phyloP scores from a whole-genome alignment of 2,888 invertebrate species.

The Aleiodes leptofemur region DNA sequence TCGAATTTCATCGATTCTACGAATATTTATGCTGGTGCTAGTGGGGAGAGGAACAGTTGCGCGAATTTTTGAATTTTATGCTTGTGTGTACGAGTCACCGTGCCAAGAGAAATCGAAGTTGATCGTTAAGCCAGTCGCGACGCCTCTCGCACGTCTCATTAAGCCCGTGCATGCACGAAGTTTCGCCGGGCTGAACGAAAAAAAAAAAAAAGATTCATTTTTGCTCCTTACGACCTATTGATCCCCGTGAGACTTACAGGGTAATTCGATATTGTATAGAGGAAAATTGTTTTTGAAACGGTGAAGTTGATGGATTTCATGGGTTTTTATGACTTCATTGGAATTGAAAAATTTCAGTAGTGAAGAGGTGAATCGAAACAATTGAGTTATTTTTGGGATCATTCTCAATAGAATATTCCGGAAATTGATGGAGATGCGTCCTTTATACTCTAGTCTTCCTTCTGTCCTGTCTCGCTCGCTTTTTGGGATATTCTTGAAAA shows the following conservation, averaged over 20 bases:
- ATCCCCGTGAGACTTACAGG: no score
- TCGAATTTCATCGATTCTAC: neutral
- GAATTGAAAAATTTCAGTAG: neutral
- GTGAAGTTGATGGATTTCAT: neutral
- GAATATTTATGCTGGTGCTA: neutral
- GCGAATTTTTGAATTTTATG: neutral
- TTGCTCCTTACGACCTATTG: neutral
- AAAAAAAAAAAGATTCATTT: neutral
- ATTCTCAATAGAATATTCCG: neutral
- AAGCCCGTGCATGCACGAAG: constrained; percentile 68
- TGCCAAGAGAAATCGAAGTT: constrained; percentile 73
- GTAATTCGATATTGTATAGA: no score
- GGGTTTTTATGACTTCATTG: no score
- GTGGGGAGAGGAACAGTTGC: constrained; percentile 3
- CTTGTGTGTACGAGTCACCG: constrained; percentile 58
- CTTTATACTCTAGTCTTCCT: neutral
- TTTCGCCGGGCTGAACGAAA: constrained; percentile 9
- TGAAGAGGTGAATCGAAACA: neutral
- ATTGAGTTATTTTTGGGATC: neutral
- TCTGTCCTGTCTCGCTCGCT: no score
- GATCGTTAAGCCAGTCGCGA: constrained; percentile 72
- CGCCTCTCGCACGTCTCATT: constrained; percentile 64
- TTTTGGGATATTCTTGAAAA: no score
- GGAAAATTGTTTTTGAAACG: no score
- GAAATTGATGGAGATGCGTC: neutral